Conservation (phyloP, 2,113 vertebrate species). For the Thamnophis sirtalis region DNA sequence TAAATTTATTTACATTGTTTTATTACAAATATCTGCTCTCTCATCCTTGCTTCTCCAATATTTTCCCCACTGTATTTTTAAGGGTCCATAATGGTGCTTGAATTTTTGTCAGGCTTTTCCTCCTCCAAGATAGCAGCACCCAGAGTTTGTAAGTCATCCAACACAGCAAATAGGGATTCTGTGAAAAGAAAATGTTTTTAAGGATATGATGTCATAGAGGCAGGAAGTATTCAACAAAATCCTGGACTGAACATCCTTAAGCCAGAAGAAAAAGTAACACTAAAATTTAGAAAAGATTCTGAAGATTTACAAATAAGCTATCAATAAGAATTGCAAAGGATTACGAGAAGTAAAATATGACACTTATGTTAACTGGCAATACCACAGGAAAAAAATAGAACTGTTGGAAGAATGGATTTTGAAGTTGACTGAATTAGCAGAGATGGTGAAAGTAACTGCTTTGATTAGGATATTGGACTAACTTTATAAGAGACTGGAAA, state of each 20-base stretch:
- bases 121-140: constrained; percentile 60
- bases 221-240: neutral
- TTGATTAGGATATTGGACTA: neutral
- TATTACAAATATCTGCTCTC: neutral
- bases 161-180: constrained; percentile 57
- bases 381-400: neutral
- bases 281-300: neutral
- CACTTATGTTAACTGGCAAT: neutral
- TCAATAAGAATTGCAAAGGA: neutral
- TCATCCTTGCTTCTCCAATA: too few relatives aligned
- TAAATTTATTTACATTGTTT: neutral
- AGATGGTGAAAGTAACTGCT: neutral
- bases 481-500: neutral
- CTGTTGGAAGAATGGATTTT: neutral
- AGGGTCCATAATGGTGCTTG: neutral
- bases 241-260: neutral
- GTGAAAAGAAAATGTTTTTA: neutral
- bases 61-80: neutral
- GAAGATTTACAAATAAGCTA: neutral
- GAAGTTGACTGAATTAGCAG: neutral
- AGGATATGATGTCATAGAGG: neutral
- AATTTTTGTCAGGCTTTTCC: constrained; percentile 22
- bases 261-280: neutral
- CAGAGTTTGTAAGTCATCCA: constrained; percentile 61
- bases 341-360: neutral